Evolutionary conservation across 2,888 invertebrate species (phyloP), one percentile per base, ranked within the genome.

Genomic region (Habroteleia sp.): DNA sequence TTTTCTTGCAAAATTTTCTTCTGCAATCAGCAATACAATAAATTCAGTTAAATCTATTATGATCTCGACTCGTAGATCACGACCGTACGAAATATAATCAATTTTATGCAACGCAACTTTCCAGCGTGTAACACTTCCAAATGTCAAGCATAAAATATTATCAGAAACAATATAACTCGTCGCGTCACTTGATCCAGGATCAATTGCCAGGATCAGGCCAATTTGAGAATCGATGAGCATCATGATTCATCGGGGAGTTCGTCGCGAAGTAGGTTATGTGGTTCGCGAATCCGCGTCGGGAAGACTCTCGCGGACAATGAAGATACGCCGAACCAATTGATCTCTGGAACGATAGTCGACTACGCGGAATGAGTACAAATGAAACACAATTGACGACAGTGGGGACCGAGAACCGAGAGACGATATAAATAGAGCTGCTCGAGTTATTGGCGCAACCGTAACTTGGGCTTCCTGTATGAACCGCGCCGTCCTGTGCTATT

Each of bases 371-470:
- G 73, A 74, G 76, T 66, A 44, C 69, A 68, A 76, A 79, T 74
- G 74, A 76, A 76, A 63, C 68, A 73, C 75, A 79, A 79, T 79
- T 79, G 79, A 60, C 56, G 50, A 42, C 52, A 39, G 27, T 52
- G 46, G 68, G 65, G 68, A 46, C 27, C 52, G 37, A 60, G 37
- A 50, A 58, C 3, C 44, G 39, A 33, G 65, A 62, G 48, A 27
- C 31, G 35, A 11, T 79, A 79, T 79, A 77, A 79, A 79, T 79
- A 79, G 60, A 54, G 74, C 50, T 37, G 33, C 62, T 76, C 62
- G 58, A 66, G 71, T 73, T 66, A 77, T 74, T 56, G 69, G 58
- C 35, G 16, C 33, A 52, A 37, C 31, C 48, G 60, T 58, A 56
- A 63, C 39, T 31, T 68, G 35, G 31, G 68, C 66, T 77, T 75